Conservation (phyloP, 2,797 vertebrate genomes). For the Sebastes diploproa region DNA sequence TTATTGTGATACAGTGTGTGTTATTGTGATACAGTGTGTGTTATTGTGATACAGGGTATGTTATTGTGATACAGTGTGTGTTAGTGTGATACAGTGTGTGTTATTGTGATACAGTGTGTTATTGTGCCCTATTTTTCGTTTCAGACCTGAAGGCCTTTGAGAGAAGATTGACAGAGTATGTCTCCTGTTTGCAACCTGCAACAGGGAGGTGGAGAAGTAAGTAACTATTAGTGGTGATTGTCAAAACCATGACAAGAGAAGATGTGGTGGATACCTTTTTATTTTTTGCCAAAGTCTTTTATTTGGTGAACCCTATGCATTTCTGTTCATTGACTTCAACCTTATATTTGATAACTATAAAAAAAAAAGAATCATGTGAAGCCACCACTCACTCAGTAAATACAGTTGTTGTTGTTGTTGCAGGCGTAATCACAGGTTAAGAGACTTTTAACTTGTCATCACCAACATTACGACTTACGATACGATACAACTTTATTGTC, state of each 20-base stretch:
- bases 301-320: background rate
- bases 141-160: slow-evolving; percentile 98
- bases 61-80: too few relatives aligned
- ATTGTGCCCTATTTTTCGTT: slow-evolving; percentile 16
- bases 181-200: slow-evolving; percentile 97
- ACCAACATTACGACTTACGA: background rate
- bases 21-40: too few relatives aligned
- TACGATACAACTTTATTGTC: too few relatives aligned
- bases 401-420: background rate
- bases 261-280: too few relatives aligned
- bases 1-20: too few relatives aligned
- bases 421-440: background rate
- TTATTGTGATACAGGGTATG: too few relatives aligned
- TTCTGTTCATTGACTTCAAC: background rate
- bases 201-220: slow-evolving; percentile 99
- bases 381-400: background rate
- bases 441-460: background rate
- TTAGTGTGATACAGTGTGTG: too few relatives aligned
- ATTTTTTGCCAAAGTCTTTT: background rate
- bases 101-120: too few relatives aligned
- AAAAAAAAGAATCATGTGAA: background rate
- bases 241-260: too few relatives aligned
- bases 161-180: slow-evolving; percentile 97
- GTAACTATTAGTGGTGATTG: slow-evolving; percentile 55
- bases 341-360: background rate